Conservation (phyloP, 2,797 vertebrate genomes). For the Anguilla pacifica region DNA sequence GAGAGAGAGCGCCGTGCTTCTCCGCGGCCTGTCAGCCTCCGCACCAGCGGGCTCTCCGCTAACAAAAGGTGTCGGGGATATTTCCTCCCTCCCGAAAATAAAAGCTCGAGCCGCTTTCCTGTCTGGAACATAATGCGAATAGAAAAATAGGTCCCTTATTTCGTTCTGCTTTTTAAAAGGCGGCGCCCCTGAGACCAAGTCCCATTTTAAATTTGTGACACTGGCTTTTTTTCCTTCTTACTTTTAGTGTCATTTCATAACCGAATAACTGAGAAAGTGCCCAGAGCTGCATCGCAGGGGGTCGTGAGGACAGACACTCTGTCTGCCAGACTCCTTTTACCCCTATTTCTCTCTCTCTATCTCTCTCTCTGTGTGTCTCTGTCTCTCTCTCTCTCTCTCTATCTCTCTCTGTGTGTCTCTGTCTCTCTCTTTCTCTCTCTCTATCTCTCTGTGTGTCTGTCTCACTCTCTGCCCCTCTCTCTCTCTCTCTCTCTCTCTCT, state of each 20-base stretch:
- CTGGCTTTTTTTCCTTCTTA: neutral
- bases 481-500: too few relatives aligned
- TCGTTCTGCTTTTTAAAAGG: constrained; percentile 16
- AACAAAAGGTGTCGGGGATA: constrained; percentile 16
- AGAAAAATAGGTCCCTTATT: constrained; percentile 23
- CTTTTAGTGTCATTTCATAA: neutral
- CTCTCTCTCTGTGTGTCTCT: too few relatives aligned
- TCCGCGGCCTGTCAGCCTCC: neutral
- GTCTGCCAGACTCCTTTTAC: neutral
- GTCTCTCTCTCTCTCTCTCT: neutral
- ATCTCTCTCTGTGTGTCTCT: neutral
- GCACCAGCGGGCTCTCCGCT: neutral
- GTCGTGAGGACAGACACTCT: neutral
- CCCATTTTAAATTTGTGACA: neutral
- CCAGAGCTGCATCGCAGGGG: neutral
- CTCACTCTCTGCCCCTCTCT: neutral
- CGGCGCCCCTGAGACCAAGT: neutral
- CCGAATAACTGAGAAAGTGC: neutral
- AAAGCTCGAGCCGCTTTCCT: neutral
- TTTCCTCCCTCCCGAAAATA: neutral
- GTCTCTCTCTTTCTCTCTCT: neutral
- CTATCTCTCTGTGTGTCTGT: neutral
- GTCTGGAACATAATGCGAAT: neutral
- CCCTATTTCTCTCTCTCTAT: neutral
- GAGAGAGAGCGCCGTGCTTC: neutral